A percentile compares a stretch with the other conserved stretches of the same genome.
These are phyloP conservation scores for Abrostola tripartita DNA, from an alignment of 2,888 invertebrate genomes.

Conservation along the genomic window DNA sequence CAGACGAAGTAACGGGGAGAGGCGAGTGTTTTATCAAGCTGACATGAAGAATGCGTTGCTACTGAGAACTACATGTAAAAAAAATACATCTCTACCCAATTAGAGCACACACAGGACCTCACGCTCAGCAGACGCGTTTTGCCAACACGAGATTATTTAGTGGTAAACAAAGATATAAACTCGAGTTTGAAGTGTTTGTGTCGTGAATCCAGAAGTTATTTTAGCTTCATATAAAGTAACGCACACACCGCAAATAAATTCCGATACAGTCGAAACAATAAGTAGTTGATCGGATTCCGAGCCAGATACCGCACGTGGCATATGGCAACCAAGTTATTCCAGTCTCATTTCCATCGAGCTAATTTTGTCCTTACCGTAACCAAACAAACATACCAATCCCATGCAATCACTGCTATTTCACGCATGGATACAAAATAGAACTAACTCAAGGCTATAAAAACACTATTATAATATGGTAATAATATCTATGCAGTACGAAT, in stretches of 20 bases:
- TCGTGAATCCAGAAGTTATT: not conserved
- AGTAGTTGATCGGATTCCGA: constrained; percentile 18
- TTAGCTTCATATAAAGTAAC: not conserved
- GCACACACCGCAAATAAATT: not conserved
- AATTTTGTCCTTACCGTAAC: constrained; percentile 61
- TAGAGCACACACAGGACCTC: too few species aligned
- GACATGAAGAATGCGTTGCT: too few species aligned
- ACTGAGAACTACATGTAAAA: too few species aligned
- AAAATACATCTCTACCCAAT: too few species aligned
- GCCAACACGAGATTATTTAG: not conserved
- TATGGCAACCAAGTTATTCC: constrained; percentile 53
- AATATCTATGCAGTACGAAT: constrained; percentile 40
- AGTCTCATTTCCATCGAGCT: constrained; percentile 57
- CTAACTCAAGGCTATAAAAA: constrained; percentile 53
- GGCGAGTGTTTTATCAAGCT: constrained; percentile 10
- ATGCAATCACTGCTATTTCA: constrained; percentile 71
- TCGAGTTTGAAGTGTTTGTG: too few species aligned
- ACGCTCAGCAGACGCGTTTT: too few species aligned
- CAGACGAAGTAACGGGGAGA: too few species aligned
- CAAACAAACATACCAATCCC: constrained; percentile 60
- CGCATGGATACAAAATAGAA: constrained; percentile 65
- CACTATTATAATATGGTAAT: constrained; percentile 52
- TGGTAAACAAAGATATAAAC: too few species aligned
- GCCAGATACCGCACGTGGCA: constrained; percentile 25
- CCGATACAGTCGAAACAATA: constrained; percentile 9